phyloP scores from a whole-genome alignment of 2,113 vertebrate species.

The Brachionichthys hirsutus region DNA sequence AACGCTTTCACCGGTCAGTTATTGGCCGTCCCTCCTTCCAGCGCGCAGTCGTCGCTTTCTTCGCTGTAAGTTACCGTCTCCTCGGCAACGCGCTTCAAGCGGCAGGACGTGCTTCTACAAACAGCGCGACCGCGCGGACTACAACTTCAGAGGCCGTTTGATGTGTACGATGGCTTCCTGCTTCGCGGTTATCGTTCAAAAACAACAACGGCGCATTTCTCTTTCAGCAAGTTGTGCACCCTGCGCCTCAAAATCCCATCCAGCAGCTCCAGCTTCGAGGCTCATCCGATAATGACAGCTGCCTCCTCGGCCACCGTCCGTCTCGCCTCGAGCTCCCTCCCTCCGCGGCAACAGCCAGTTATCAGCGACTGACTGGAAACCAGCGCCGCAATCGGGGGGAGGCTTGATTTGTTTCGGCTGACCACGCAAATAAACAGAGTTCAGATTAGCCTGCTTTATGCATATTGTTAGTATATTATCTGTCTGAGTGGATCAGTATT shows the following conservation, averaged over 20 bases:
- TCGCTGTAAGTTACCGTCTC: conserved; percentile 27
- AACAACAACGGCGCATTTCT: too few relatives aligned
- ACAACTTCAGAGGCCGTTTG: conserved; percentile 5
- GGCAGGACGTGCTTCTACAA: conserved; percentile 10
- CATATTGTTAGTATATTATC: too few relatives aligned
- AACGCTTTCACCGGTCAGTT: conserved; percentile 1
- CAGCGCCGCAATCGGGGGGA: too few relatives aligned
- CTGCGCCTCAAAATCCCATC: background rate
- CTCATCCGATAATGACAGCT: conserved; percentile 62
- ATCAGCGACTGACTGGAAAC: too few relatives aligned
- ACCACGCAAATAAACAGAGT: too few relatives aligned
- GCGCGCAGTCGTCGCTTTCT: conserved; percentile 7
- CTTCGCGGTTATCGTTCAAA: background rate
- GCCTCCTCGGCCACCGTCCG: conserved; percentile 36
- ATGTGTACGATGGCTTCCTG: too few relatives aligned
- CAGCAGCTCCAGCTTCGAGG: background rate
- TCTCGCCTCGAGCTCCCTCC: conserved; percentile 17
- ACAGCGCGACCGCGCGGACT: background rate
- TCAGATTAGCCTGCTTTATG: too few relatives aligned
- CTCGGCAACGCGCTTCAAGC: conserved; percentile 25
- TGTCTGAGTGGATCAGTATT: too few relatives aligned
- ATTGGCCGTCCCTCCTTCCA: conserved; percentile 1
- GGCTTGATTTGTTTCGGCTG: too few relatives aligned
- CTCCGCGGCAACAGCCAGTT: conserved; percentile 11
- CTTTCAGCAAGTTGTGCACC: background rate